These are phyloP conservation scores for Sipha flava DNA, from an alignment of 1,140 invertebrate species.

Conservation along the genomic window DNA sequence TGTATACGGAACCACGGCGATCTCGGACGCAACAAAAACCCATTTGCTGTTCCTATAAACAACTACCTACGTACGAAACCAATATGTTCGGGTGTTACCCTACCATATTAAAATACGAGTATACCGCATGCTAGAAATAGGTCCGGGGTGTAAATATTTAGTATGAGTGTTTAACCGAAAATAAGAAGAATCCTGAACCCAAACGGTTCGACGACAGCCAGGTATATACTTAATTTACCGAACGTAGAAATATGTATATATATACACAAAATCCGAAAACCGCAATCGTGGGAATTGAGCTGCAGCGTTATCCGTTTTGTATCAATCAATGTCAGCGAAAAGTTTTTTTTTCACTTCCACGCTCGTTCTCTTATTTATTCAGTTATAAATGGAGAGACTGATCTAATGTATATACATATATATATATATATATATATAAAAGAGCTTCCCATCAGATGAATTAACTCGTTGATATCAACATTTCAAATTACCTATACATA, in stretches of 20 bases:
- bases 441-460: background rate
- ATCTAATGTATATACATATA: too few relatives aligned
- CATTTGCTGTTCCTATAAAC: too few relatives aligned
- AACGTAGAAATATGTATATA: background rate
- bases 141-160: too few relatives aligned
- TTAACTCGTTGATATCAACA: background rate
- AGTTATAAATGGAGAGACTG: background rate
- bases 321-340: background rate
- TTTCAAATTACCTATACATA: too few relatives aligned
- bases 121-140: too few relatives aligned
- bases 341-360: background rate
- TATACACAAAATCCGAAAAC: background rate
- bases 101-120: too few relatives aligned
- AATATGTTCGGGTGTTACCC: too few relatives aligned
- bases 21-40: too few relatives aligned
- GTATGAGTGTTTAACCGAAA: background rate
- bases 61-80: too few relatives aligned
- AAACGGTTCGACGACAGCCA: background rate
- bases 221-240: background rate
- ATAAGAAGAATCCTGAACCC: background rate
- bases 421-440: too few relatives aligned
- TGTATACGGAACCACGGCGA: too few relatives aligned
- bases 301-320: background rate
- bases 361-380: background rate
- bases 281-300: background rate